Percentiles rank a stretch among this genome's conserved stretches.
Evolutionary conservation across 2,113 vertebrate genomes (phyloP).

Genomic region (Natator depressus): DNA sequence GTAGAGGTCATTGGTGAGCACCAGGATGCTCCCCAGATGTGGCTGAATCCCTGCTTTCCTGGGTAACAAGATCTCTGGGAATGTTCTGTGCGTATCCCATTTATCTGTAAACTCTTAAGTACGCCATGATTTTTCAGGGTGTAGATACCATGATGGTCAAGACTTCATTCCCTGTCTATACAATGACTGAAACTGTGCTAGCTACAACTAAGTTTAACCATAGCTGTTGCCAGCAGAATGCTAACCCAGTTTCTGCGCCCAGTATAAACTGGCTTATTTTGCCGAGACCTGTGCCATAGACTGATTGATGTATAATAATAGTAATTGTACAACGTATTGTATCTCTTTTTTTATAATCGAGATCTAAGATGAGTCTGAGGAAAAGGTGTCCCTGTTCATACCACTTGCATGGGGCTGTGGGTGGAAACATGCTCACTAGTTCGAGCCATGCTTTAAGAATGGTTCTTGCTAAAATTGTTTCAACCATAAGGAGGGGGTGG

Average conservation of each 20-base stretch:
- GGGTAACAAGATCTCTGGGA: background rate
- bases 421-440: background rate
- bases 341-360: background rate
- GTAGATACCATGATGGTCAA: background rate
- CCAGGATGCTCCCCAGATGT: background rate
- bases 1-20: background rate
- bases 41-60: background rate
- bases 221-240: background rate
- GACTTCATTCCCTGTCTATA: background rate
- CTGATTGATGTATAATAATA: background rate
- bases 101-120: background rate
- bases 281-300: background rate
- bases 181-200: background rate
- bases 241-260: background rate
- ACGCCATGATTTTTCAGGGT: background rate
- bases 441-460: fast-evolving
- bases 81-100: background rate
- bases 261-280: background rate
- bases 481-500: background rate
- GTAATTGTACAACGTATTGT: background rate
- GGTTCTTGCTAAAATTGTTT: background rate
- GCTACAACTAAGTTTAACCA: too few relatives aligned
- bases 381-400: background rate
- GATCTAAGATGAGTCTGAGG: background rate
- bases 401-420: background rate